phyloP scores from a whole-genome alignment of 2,797 vertebrate genomes.

The Molossus molossus region DNA sequence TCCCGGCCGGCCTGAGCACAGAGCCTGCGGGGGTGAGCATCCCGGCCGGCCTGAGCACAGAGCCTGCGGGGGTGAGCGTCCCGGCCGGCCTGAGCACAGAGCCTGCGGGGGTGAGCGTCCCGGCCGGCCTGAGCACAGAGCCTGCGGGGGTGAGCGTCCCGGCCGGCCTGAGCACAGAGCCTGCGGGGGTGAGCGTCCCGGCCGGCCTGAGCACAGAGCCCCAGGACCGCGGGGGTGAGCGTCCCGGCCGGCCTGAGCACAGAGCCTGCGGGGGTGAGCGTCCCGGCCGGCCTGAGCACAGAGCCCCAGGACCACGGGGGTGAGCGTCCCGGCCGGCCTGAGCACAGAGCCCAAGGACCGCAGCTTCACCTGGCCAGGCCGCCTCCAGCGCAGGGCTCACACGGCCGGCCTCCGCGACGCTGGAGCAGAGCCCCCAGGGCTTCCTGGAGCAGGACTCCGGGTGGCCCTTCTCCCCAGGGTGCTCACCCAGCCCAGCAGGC shows the following conservation, averaged over 20 bases:
- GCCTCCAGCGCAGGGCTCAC: constrained; percentile 99
- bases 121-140: constrained; percentile 98
- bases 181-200: too few species aligned
- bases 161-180: too few species aligned
- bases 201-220: too few species aligned
- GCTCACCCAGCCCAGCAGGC: constrained; percentile 98
- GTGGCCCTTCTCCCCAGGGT: constrained; percentile 98
- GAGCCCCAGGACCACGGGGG: too few species aligned
- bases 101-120: constrained; percentile 98
- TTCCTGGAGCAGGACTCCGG: constrained; percentile 98
- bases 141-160: constrained; percentile 80
- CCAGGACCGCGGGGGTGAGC: too few species aligned
- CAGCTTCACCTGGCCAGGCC: constrained; percentile 43
- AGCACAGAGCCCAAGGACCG: constrained; percentile 98
- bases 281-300: too few species aligned
- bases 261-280: constrained; percentile 89
- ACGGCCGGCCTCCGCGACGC: constrained; percentile 99
- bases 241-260: constrained; percentile 98
- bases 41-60: too few species aligned
- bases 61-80: too few species aligned
- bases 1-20: constrained; percentile 97
- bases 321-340: constrained; percentile 96
- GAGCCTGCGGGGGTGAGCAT: constrained; percentile 89
- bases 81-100: too few species aligned
- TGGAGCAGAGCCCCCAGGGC: constrained; percentile 99